These are phyloP conservation scores for Scatophagus argus DNA, from an alignment of 2,113 vertebrate genomes.

Conservation along the genomic window DNA sequence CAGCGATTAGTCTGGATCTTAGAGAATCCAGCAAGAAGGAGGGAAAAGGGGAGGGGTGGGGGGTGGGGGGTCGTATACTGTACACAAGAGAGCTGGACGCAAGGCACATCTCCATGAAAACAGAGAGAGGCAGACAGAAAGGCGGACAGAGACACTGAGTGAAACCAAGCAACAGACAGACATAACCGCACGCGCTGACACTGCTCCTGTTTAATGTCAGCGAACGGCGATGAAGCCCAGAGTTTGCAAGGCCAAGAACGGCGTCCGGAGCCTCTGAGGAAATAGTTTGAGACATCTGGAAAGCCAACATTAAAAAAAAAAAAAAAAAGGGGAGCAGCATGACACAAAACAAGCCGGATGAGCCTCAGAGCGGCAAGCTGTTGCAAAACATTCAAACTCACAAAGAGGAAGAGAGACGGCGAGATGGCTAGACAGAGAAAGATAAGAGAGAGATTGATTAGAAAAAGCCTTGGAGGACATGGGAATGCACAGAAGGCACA, in stretches of 20 bases:
- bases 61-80: constrained; percentile 48
- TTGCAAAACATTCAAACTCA: constrained; percentile 75
- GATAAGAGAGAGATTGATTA: constrained; percentile 56
- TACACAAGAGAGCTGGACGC: constrained; percentile 77
- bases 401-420: constrained; percentile 54
- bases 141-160: constrained; percentile 63
- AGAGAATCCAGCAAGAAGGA: constrained; percentile 58
- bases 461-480: constrained; percentile 61
- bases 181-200: constrained; percentile 59
- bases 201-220: constrained; percentile 80
- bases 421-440: constrained; percentile 43
- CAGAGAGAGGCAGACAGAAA: constrained; percentile 57
- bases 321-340: constrained; percentile 66
- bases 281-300: constrained; percentile 80
- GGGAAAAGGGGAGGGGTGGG: constrained; percentile 8
- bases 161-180: constrained; percentile 70
- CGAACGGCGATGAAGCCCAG: constrained; percentile 67
- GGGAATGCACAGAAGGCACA: constrained; percentile 52
- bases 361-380: constrained; percentile 75
- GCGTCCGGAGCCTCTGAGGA: constrained; percentile 71
- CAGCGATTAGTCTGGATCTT: constrained; percentile 84
- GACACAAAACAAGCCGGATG: constrained; percentile 82
- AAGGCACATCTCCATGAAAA: constrained; percentile 67
- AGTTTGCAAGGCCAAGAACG: constrained; percentile 65
- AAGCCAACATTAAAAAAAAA: constrained; percentile 77